These are phyloP conservation scores for Idaea aversata DNA, from an alignment of 2,888 invertebrate genomes.

Conservation along the genomic window DNA sequence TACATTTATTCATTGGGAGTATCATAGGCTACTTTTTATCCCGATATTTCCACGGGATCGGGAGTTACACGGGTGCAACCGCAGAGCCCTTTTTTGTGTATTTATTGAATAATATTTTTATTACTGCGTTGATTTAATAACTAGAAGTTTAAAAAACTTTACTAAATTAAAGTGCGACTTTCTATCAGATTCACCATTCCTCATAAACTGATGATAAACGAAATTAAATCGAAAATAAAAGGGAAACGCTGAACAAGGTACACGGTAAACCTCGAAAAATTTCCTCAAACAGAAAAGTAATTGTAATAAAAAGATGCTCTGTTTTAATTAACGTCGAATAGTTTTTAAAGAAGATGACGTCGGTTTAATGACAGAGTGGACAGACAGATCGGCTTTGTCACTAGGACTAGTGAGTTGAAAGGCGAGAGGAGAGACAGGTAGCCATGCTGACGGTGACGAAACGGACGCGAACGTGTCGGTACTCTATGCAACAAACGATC, in stretches of 20 bases:
- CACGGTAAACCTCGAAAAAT: slow-evolving; percentile 9
- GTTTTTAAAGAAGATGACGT: slow-evolving; percentile 19
- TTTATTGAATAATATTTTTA: too few relatives aligned
- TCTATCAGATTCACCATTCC: not conserved
- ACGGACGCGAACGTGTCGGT: too few relatives aligned
- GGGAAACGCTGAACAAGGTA: slow-evolving; percentile 4
- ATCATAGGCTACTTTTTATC: too few relatives aligned
- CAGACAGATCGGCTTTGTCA: slow-evolving; percentile 14
- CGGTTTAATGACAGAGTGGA: slow-evolving; percentile 20
- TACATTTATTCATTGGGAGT: too few relatives aligned
- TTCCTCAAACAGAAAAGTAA: not conserved
- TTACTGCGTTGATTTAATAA: too few relatives aligned
- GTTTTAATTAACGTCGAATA: slow-evolving; percentile 22
- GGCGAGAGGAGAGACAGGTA: slow-evolving; percentile 5
- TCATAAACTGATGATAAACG: not conserved
- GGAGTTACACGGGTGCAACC: too few relatives aligned
- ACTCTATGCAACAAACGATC: not conserved
- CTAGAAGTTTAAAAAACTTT: too few relatives aligned
- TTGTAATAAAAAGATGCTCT: slow-evolving; percentile 4
- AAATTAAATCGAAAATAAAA: not conserved
- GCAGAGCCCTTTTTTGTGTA: too few relatives aligned
- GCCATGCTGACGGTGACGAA: not conserved
- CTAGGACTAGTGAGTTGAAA: slow-evolving; percentile 8
- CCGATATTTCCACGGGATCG: too few relatives aligned
- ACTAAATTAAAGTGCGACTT: too few relatives aligned